Conservation (phyloP, 2,888 invertebrate species). For the Euplagia quadripunctaria region DNA sequence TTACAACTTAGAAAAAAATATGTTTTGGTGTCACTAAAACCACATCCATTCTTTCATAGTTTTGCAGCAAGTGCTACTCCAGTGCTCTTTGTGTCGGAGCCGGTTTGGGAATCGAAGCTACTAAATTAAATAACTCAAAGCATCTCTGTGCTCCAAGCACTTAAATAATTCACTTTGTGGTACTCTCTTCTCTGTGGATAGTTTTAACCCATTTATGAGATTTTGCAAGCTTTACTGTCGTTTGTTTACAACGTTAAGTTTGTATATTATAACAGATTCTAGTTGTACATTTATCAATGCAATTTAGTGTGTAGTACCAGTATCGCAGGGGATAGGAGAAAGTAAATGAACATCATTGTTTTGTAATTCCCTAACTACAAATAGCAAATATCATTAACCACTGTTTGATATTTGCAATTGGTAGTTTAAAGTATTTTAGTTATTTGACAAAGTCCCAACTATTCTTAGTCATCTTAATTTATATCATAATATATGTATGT, state of each 20-base stretch:
- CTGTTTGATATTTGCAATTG: no score
- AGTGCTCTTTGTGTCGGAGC: neutral
- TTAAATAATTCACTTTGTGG: conserved; percentile 61
- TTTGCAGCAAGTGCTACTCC: neutral
- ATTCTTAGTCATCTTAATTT: neutral
- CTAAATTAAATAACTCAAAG: conserved; percentile 66
- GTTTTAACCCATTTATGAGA: conserved; percentile 7
- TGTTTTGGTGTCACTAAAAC: neutral
- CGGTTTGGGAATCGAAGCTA: conserved; percentile 57
- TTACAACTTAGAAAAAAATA: neutral
- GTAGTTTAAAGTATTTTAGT: neutral
- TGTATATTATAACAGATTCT: neutral
- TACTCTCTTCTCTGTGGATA: conserved; percentile 9
- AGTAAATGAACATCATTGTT: no score
- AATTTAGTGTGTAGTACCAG: neutral
- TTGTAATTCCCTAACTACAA: no score
- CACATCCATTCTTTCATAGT: neutral
- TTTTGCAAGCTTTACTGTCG: neutral
- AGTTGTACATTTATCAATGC: neutral
- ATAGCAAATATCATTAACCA: no score
- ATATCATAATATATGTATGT: no score
- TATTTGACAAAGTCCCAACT: neutral
- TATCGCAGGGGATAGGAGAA: no score
- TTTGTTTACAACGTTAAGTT: neutral
- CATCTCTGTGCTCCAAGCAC: conserved; percentile 53